Percentiles rank a stretch among this genome's conserved stretches.
phyloP scores from a whole-genome alignment of 2,113 vertebrate genomes.

The Macrotus californicus region DNA sequence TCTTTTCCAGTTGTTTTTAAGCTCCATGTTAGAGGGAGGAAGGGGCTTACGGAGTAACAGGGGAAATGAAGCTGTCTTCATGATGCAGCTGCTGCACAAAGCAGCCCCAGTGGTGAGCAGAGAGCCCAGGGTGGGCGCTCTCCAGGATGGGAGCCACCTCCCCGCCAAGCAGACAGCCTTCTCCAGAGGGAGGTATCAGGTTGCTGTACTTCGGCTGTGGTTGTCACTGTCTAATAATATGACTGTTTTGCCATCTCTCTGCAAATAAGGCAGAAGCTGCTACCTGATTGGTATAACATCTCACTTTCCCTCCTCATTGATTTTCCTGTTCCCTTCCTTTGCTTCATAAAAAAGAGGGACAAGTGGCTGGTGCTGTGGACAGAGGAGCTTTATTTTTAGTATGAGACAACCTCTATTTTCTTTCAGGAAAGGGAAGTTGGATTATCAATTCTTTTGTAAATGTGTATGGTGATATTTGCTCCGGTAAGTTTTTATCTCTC shows the following conservation, averaged over 20 bases:
- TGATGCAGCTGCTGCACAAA: neutral
- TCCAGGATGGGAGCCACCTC: constrained; percentile 51
- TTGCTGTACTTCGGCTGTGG: constrained; percentile 71
- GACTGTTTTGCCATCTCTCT: constrained; percentile 80
- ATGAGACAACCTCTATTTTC: constrained; percentile 83
- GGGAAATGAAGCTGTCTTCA: neutral
- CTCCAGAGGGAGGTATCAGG: constrained; percentile 50
- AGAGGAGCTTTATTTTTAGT: constrained; percentile 84
- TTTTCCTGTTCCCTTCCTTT: constrained; percentile 82
- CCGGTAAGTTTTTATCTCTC: constrained; percentile 85
- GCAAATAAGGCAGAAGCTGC: constrained; percentile 82
- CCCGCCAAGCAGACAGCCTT: constrained; percentile 62
- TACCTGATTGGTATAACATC: constrained; percentile 84
- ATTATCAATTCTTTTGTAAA: constrained; percentile 89
- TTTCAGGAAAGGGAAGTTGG: constrained; percentile 85
- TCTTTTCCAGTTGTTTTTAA: constrained; percentile 35
- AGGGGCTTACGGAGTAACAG: constrained; percentile 39
- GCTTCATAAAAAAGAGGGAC: constrained; percentile 81
- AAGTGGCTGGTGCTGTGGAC: constrained; percentile 78
- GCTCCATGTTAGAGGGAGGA: constrained; percentile 9
- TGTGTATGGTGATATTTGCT: constrained; percentile 98
- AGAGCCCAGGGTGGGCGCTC: constrained; percentile 58
- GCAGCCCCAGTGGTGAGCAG: constrained; percentile 43
- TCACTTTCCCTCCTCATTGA: constrained; percentile 84
- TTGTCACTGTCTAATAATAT: constrained; percentile 79